Conservation (phyloP, 92 coral and sea anemone species). For the Porites divaricata region DNA sequence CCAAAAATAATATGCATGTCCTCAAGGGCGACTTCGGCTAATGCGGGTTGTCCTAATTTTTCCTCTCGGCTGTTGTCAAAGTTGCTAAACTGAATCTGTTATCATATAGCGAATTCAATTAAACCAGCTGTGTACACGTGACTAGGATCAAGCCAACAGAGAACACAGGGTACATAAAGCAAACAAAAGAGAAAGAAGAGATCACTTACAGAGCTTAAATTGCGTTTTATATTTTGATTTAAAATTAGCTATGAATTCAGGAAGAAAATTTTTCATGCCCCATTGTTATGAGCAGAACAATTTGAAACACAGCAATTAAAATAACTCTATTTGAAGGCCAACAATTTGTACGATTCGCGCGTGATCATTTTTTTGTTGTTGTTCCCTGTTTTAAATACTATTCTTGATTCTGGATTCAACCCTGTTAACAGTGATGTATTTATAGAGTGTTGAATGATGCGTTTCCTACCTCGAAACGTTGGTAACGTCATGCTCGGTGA, state of each 20-base stretch:
- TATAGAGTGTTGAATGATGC: conserved; percentile 26
- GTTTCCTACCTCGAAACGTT: conserved; percentile 42
- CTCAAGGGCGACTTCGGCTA: too few species aligned
- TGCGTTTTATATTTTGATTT: too few species aligned
- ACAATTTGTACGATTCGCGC: background rate
- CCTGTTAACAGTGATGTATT: background rate
- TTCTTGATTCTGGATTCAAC: background rate
- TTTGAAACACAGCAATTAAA: background rate
- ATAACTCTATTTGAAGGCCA: background rate
- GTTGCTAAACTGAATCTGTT: background rate
- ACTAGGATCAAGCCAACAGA: background rate
- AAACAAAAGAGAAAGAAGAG: background rate
- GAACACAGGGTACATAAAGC: background rate
- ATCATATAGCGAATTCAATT: background rate
- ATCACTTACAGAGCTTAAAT: background rate
- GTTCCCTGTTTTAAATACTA: background rate
- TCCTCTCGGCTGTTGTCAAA: background rate
- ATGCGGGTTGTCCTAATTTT: too few species aligned
- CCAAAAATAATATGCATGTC: too few species aligned
- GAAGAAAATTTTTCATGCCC: background rate
- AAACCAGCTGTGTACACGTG: background rate
- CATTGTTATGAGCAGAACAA: background rate
- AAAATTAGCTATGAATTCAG: background rate
- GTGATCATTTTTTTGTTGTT: background rate
- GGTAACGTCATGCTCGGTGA: conserved; percentile 48